Conservation (phyloP, 2,888 invertebrate species). For the Habroteleia sp. region DNA sequence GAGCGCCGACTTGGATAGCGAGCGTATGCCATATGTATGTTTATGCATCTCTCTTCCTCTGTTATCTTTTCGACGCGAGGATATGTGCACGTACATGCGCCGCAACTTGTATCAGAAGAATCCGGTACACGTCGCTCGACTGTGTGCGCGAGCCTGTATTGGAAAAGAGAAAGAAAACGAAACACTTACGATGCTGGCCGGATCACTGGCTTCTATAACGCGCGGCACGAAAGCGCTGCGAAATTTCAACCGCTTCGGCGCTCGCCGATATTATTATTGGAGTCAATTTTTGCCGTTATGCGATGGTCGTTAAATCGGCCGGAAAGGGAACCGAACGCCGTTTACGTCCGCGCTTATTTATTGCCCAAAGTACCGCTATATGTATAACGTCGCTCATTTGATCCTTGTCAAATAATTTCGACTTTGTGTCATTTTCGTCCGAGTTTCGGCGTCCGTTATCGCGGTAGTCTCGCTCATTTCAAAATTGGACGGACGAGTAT, state of each 20-base stretch:
- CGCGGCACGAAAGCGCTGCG: conserved; percentile 22
- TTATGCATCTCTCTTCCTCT: conserved; percentile 27
- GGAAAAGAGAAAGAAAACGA: conserved; percentile 33
- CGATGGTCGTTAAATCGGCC: conserved; percentile 28
- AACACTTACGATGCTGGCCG: conserved; percentile 17
- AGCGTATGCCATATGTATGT: conserved; percentile 27
- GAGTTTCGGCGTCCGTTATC: too few species aligned
- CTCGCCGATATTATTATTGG: conserved; percentile 7
- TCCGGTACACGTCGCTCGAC: conserved; percentile 18
- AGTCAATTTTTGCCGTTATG: conserved; percentile 23
- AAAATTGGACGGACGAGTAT: too few species aligned
- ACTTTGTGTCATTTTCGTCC: too few species aligned
- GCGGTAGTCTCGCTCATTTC: too few species aligned
- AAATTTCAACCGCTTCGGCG: conserved; percentile 23
- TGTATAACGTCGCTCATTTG: too few species aligned
- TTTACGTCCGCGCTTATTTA: conserved; percentile 11
- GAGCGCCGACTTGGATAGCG: conserved; percentile 19
- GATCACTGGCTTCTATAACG: conserved; percentile 16
- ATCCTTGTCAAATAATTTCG: too few species aligned
- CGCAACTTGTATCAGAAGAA: conserved; percentile 21
- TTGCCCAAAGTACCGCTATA: conserved; percentile 26
- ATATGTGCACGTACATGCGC: conserved; percentile 17
- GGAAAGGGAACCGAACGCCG: conserved; percentile 18
- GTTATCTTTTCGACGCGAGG: conserved; percentile 26
- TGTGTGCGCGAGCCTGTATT: conserved; percentile 12